Evolutionary conservation across 2,888 invertebrate species (phyloP), one percentile per base, ranked within the genome.

Genomic region (Polydrusus cervinus): DNA sequence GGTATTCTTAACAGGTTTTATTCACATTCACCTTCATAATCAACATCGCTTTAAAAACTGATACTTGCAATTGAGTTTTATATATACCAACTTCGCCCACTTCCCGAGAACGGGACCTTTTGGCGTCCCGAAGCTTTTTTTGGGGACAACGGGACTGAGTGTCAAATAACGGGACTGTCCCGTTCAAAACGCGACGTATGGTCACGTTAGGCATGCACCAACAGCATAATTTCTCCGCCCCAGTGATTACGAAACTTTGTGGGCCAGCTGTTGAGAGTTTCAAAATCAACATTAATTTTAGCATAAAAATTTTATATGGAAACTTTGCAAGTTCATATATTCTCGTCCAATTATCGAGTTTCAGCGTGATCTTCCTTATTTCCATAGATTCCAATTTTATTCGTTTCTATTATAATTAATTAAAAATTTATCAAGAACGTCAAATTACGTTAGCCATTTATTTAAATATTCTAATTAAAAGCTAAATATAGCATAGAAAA

Each of bases 231-330:
- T 30, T 55, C 16, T 11, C 6, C 49, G 51, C 7, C 16, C n/a
- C n/a, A n/a, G 53, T 30, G 30, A 55, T 55, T 55, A 34, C 55
- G 14, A 55, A 55, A 55, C 55, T 55, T 55, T n/a, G 55, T 25
- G 53, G 34, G 14, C n/a, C 55, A 55, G 55, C 55, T 55, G 55
- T 53, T 53, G 13, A 10, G 25, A 1, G 25, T 30, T 34, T 55
- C 55, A 55, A 55, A 30, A 55, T 55, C 34, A 55, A 55, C 20
- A 34, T 55, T 34, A 34, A 14, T 34, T 55, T 55, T 55, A 34
- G 34, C 55, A 55, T 53, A 30, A 53, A n/a, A 34, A 55, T 55
- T 55, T 55, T 55, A 34, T 34, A 34, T 34, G 34, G 9, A 55
- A 34, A 55, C 55, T 55, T 53, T n/a, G n/a, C 13, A 53, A 53